These are phyloP conservation scores for Chrysotoxum bicinctum DNA, from an alignment of 2,888 invertebrate species.

Conservation along the genomic window DNA sequence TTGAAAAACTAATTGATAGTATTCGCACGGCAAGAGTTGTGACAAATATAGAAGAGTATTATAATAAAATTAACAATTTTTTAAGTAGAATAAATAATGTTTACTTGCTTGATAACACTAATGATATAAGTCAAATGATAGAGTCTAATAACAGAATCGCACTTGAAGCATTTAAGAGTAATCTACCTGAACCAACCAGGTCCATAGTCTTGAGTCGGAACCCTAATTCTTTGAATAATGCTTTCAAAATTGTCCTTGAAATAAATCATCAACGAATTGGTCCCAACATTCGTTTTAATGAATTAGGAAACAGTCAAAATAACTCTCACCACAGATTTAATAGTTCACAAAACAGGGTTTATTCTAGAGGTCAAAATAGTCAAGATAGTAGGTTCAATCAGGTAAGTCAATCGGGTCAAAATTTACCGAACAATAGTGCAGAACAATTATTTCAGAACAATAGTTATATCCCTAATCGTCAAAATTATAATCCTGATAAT, in stretches of 20 bases:
- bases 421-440: background rate
- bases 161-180: background rate
- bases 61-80: background rate
- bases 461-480: background rate
- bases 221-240: too few species aligned
- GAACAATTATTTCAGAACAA: background rate
- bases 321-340: too few species aligned
- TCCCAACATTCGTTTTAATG: too few species aligned
- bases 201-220: too few species aligned
- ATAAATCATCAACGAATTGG: too few species aligned
- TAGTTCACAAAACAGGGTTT: background rate
- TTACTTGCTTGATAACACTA: background rate
- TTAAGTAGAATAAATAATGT: background rate
- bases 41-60: background rate
- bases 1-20: background rate
- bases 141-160: slow-evolving; percentile 17
- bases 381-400: background rate
- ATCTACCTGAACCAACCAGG: too few species aligned
- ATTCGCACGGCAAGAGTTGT: background rate
- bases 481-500: background rate
- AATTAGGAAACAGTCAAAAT: background rate
- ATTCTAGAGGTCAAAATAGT: background rate
- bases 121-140: background rate
- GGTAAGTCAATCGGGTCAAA: background rate
- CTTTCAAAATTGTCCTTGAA: too few species aligned